Percentiles rank a stretch among this genome's conserved stretches.
These are phyloP conservation scores for Spodoptera frugiperda DNA, from an alignment of 1,140 invertebrate species.

Conservation along the genomic window DNA sequence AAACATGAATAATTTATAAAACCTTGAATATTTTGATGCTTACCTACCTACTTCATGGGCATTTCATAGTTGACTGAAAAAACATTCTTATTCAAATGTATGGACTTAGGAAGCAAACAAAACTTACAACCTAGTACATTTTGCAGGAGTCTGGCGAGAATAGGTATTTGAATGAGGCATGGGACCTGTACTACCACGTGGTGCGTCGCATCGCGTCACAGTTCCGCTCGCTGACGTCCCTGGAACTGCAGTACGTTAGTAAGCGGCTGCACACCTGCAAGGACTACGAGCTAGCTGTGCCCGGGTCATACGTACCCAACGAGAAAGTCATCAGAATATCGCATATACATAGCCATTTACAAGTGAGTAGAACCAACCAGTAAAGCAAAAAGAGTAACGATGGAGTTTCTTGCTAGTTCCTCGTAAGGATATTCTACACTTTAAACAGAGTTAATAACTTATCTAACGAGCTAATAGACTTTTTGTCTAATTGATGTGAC, in stretches of 20 bases:
- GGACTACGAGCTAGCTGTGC: slow-evolving; percentile 97
- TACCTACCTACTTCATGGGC: too few species aligned
- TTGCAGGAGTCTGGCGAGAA: slow-evolving; percentile 91
- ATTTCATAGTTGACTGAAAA: too few species aligned
- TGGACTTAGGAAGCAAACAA: too few species aligned
- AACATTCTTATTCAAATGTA: too few species aligned
- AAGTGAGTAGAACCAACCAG: slow-evolving; percentile 65
- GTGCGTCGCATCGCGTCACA: slow-evolving; percentile 98
- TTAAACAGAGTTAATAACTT: too few species aligned
- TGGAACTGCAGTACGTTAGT: slow-evolving; percentile 98
- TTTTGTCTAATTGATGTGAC: too few species aligned
- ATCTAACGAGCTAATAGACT: too few species aligned
- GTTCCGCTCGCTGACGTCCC: slow-evolving; percentile 94
- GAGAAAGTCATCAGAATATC: slow-evolving; percentile 95
- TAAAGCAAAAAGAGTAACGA: background rate
- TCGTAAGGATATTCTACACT: too few species aligned
- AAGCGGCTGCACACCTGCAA: slow-evolving; percentile 95
- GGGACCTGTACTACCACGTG: slow-evolving; percentile 99
- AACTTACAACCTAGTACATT: background rate
- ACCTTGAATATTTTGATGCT: too few species aligned
- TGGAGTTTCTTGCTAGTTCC: background rate
- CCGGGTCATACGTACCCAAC: slow-evolving; percentile 97
- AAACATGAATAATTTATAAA: too few species aligned
- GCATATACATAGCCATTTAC: slow-evolving; percentile 93
- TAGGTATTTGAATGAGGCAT: slow-evolving; percentile 98